phyloP scores from a whole-genome alignment of 2,113 vertebrate species.

The Thryonomys swinderianus region DNA sequence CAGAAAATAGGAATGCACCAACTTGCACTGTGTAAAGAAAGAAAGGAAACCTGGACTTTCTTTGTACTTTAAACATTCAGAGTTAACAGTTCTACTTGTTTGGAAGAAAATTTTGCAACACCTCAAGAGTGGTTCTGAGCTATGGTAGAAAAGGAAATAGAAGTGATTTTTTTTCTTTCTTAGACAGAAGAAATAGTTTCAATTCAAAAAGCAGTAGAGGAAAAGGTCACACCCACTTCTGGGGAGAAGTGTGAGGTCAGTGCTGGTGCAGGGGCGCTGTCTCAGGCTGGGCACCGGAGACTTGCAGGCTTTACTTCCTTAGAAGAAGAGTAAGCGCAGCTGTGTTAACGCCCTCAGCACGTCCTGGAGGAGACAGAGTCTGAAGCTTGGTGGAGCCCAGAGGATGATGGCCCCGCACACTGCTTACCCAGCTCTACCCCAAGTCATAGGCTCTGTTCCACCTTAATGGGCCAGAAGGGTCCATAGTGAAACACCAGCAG shows the following conservation, averaged over 20 bases:
- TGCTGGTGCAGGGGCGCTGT: background rate
- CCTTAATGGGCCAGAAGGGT: background rate
- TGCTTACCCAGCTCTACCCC: background rate
- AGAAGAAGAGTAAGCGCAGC: background rate
- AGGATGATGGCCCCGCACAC: background rate
- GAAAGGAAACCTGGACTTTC: background rate
- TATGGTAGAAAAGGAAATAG: background rate
- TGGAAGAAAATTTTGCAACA: background rate
- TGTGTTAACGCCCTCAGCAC: background rate
- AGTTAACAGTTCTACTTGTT: slow-evolving; percentile 40
- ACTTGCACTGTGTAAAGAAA: background rate
- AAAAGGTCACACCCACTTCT: background rate
- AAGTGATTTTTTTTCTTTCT: slow-evolving; percentile 15
- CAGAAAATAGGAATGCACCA: background rate
- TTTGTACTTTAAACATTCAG: background rate
- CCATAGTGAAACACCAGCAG: background rate
- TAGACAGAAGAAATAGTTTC: slow-evolving; percentile 26
- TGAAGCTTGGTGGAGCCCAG: background rate
- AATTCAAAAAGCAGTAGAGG: background rate
- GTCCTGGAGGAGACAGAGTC: background rate
- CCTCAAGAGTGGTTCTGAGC: background rate
- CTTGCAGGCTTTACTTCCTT: background rate
- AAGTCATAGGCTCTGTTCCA: background rate
- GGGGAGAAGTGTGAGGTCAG: background rate
- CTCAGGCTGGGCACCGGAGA: background rate